phyloP scores from a whole-genome alignment of 2,113 vertebrate genomes.

The Erythrocercus mccallii region DNA sequence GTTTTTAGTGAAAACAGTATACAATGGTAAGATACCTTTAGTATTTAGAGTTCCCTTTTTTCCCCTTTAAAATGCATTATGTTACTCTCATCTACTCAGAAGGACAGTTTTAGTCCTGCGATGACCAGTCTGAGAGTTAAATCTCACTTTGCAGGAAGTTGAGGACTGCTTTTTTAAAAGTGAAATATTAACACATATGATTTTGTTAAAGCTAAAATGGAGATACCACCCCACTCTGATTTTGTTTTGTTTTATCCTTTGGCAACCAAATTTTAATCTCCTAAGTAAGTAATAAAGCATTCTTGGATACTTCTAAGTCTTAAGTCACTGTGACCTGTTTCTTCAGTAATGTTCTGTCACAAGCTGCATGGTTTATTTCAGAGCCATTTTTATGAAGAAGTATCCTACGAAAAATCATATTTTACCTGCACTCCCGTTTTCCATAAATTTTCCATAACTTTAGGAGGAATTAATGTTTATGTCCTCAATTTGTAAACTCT shows the following conservation, averaged over 20 bases:
- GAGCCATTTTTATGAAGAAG: not conserved
- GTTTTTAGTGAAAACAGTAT: not conserved
- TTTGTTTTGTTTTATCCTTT: not conserved
- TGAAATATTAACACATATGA: not conserved
- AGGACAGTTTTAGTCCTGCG: not conserved
- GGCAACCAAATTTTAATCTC: not conserved
- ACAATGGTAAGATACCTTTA: rapidly evolving
- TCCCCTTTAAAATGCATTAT: not conserved
- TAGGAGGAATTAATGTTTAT: not conserved
- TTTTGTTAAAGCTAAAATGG: not conserved
- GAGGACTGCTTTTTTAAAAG: not conserved
- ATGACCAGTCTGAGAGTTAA: not conserved
- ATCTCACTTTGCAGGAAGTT: not conserved
- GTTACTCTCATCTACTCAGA: not conserved
- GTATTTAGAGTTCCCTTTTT: not conserved
- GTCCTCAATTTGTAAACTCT: not conserved
- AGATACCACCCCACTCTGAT: not conserved
- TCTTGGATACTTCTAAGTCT: not conserved
- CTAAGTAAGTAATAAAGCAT: not conserved
- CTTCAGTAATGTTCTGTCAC: not conserved
- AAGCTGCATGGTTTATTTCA: not conserved
- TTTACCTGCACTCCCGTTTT: not conserved
- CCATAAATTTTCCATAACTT: not conserved
- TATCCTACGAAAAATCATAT: not conserved
- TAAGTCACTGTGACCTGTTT: not conserved